A percentile compares a stretch with the other conserved stretches of the same genome.
Conservation (phyloP, 2,797 vertebrate species). For the Hydrocynus forskahlii region DNA sequence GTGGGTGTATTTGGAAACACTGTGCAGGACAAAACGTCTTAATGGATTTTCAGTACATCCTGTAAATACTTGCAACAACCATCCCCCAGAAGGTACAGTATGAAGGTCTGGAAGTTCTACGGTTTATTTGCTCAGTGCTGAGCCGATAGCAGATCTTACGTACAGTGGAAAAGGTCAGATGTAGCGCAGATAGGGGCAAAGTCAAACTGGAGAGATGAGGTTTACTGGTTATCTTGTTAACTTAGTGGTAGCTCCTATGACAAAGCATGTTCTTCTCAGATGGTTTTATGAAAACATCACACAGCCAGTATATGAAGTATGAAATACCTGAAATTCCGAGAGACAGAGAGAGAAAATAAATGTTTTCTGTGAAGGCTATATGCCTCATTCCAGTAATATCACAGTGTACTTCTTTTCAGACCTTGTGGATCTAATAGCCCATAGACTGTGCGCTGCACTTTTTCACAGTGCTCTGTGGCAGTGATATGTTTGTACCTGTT, state of each 20-base stretch:
- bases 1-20: too few relatives aligned
- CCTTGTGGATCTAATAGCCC: neutral
- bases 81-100: too few relatives aligned
- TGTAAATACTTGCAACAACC: too few relatives aligned
- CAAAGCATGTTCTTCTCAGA: neutral
- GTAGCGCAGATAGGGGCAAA: neutral
- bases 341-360: neutral
- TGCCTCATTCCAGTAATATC: neutral
- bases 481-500: too few relatives aligned
- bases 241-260: neutral
- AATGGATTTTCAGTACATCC: too few relatives aligned
- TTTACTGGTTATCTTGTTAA: neutral
- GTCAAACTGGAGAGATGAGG: neutral
- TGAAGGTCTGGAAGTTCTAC: too few relatives aligned
- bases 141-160: slow-evolving; percentile 8
- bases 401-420: neutral
- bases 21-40: too few relatives aligned
- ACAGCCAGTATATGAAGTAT: too few relatives aligned
- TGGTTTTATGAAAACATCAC: too few relatives aligned
- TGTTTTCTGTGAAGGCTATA: neutral
- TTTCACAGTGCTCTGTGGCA: too few relatives aligned
- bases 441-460: neutral
- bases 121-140: slow-evolving; percentile 5
- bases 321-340: too few relatives aligned
- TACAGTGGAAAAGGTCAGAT: neutral